Conservation (phyloP, 2,113 vertebrate species). For the Sylvilagus bachmani region DNA sequence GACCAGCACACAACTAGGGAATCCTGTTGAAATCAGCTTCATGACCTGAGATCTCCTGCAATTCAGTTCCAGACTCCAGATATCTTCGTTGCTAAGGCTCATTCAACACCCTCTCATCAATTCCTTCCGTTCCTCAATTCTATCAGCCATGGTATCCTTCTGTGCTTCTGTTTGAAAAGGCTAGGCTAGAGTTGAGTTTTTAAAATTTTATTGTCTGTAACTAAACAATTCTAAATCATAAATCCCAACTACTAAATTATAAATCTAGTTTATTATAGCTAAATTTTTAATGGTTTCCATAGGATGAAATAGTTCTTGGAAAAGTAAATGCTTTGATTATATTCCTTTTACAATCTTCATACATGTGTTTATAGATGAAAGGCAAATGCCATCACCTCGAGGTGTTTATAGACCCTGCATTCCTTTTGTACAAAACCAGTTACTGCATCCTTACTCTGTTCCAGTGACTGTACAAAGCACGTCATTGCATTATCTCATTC, state of each 20-base stretch:
- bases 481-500: not conserved
- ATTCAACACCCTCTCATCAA: not conserved
- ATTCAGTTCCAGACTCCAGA: not conserved
- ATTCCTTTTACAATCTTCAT: not conserved
- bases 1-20: not conserved
- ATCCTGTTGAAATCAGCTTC: not conserved
- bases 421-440: not conserved
- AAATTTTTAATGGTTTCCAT: slow-evolving; percentile 3
- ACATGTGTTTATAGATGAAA: not conserved
- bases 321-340: not conserved
- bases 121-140: not conserved
- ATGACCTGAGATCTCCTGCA: not conserved
- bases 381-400: not conserved
- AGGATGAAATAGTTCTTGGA: not conserved
- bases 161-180: not conserved
- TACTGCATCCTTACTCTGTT: not conserved
- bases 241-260: not conserved
- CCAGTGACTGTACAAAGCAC: not conserved
- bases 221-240: not conserved
- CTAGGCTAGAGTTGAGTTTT: not conserved
- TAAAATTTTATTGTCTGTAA: not conserved
- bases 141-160: not conserved
- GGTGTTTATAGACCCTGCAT: not conserved
- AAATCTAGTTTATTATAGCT: not conserved
- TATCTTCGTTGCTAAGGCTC: not conserved